Percentiles rank a stretch among this genome's conserved stretches.
phyloP scores from a whole-genome alignment of 2,888 invertebrate species.

The Hirudinaria manillensis region DNA sequence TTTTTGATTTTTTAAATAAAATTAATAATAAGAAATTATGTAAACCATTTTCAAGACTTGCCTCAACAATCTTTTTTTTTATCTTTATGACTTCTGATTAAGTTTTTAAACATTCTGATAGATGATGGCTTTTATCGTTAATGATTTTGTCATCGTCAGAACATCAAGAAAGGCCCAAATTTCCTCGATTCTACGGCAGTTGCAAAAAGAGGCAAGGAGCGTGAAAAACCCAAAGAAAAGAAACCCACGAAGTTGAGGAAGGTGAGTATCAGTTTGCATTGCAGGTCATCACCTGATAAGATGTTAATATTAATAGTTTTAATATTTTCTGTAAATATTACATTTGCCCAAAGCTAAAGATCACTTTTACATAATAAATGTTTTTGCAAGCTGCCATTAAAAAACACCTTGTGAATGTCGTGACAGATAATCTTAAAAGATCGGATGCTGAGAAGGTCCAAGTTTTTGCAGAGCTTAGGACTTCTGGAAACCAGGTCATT shows the following conservation, averaged over 20 bases:
- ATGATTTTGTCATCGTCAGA: not conserved
- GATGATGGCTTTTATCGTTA: not conserved
- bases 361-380: too few relatives aligned
- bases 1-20: too few relatives aligned
- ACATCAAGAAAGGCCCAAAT: not conserved
- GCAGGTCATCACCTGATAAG: too few relatives aligned
- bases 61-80: too few relatives aligned
- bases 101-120: not conserved
- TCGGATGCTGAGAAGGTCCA: slow-evolving; percentile 20
- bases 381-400: too few relatives aligned
- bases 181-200: slow-evolving; percentile 2
- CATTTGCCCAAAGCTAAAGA: too few relatives aligned
- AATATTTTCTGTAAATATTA: too few relatives aligned
- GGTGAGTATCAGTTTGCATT: slow-evolving; percentile 22
- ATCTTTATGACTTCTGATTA: too few relatives aligned
- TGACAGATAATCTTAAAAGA: slow-evolving; percentile 5
- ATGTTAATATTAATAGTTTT: too few relatives aligned
- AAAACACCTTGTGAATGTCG: too few relatives aligned
- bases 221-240: slow-evolving; percentile 55
- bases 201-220: slow-evolving; percentile 55
- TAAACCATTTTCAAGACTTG: too few relatives aligned
- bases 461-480: slow-evolving; percentile 23
- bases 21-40: too few relatives aligned
- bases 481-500: slow-evolving; percentile 19
- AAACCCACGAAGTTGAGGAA: slow-evolving; percentile 56